Base-by-base conservation (phyloP, 2,888 invertebrate genomes). In the Apotomis betuletana region DNA sequence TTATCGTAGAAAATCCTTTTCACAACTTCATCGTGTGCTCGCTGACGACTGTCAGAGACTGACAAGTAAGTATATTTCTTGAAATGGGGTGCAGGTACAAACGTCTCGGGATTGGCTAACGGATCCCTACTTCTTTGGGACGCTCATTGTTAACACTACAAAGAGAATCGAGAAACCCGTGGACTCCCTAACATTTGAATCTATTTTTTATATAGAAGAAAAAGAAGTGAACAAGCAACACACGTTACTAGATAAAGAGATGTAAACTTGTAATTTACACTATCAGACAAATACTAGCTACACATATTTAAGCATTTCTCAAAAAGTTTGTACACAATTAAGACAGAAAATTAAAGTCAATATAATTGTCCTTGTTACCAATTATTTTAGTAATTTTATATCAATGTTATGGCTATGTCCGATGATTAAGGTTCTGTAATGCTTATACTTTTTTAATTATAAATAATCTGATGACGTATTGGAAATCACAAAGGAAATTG, bases 1-100 rank as follows among this genome's bases (percentile, higher is more conserved):
- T 52, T 49, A 54, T 41, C 49, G 13, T 36, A 13, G n/a, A 52
- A 36, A 15, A 55, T 54, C 61, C 44, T 10, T 59, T 0, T 36
- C 61, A 71, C 51, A 62, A 52, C 57, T 62, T 58, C 71, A 67
- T 71, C 51, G n/a, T 58, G 62, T 49, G 51, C 61, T 49, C 57
- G 62, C 12, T 27, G 44, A 55, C 57, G 15, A 57, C 55, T 67
- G 44, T 49, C 61, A 44, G 44, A 27, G 15, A n/a, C n/a, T n/a
- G 61, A 67, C 27, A 62, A 49, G 57, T 52, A 55, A 57, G 38
- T 51, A 57, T 71, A 52, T 58, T 49, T 61, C 57, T 13, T 8
- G 46, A 73, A 69, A 73, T 69, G 75, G 85, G 83, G 81, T 75
- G 83, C 90, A 90, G 90, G 90, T 90, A 90, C 81, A 81, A 74